Base-by-base conservation (phyloP, 1,140 invertebrate genomes). In the Theocolax elegans region DNA sequence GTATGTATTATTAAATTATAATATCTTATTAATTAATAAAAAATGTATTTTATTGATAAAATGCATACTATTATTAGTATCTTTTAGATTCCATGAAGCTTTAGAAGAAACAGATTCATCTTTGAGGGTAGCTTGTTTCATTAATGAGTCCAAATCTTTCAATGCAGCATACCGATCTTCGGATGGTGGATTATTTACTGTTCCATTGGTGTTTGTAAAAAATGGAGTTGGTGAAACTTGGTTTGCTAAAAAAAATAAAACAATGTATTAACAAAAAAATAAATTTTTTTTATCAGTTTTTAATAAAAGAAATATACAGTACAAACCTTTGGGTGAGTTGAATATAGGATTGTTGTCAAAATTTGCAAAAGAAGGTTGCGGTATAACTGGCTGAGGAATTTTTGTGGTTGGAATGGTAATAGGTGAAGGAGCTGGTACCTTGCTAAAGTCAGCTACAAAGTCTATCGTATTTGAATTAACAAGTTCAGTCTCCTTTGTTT, bases 81-180 rank as follows among this genome's bases (percentile, higher is more conserved):
- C 80, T 74, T 82, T 85, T 38, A 78, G 58, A 72, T 81, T 81
- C 85, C 85, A 86, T 49, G 81, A 72, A 15, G 75, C 74, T 44
- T 80, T 76, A 12, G 77, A 46, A 51, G 76, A 40, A 38, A 79
- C 54, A 49, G 78, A 77, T 68, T 84, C 83, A 59, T 85, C 81
- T 71, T 85, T 83, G 25, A 86, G 71, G 67, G 84, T 84, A 15
- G 81, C 77, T 71, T 85, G 82, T 75, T 90, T 90, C 87, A 91
- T 91, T 65, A 90, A 75, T 27, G 83, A 88, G 78, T 95, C 93
- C 53, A 95, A 86, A 83, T 94, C 93, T 83, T 94, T 94, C 1
- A 95, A 86, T 19, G 93, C 93, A 49, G 93, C 93, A 81, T 95
- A 95, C 74, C 91, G 88, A 82, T 95, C 93, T 83, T 92, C 92